A percentile compares a stretch with the other conserved stretches of the same genome.
Conservation (phyloP, 1,140 invertebrate genomes). For the Tetraneura akinire region DNA sequence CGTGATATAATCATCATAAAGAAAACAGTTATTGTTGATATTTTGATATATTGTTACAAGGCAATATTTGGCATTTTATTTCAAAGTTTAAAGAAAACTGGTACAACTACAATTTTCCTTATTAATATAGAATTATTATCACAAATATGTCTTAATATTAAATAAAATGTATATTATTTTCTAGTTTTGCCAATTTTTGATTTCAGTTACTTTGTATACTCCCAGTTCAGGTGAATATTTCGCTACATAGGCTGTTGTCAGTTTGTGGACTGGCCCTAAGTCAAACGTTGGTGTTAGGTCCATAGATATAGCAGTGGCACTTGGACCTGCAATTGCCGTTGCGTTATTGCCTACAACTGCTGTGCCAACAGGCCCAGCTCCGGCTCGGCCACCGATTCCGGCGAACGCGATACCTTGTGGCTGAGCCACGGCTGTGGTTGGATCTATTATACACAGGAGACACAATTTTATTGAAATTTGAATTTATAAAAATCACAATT, state of each 20-base stretch:
- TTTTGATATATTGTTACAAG: too few relatives aligned
- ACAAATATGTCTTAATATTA: not conserved
- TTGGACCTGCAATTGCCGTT: constrained; percentile 18
- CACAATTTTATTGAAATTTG: not conserved
- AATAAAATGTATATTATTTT: constrained; percentile 8
- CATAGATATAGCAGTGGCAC: constrained; percentile 24
- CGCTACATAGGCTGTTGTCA: constrained; percentile 29
- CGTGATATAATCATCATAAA: too few relatives aligned
- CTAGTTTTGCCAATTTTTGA: not conserved
- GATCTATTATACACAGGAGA: constrained; percentile 39
- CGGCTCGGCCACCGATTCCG: constrained; percentile 42
- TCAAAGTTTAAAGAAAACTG: not conserved
- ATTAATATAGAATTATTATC: not conserved
- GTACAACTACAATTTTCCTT: not conserved
- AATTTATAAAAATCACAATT: not conserved
- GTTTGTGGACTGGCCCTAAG: constrained; percentile 1
- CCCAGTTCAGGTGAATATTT: constrained; percentile 33
- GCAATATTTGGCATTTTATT: constrained; percentile 7
- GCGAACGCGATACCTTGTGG: constrained; percentile 37
- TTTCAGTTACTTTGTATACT: constrained; percentile 28
- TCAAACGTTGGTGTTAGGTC: constrained; percentile 1
- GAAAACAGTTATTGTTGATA: too few relatives aligned
- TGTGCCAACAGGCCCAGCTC: constrained; percentile 27
- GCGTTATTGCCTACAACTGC: constrained; percentile 29
- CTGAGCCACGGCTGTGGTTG: constrained; percentile 27